Evolutionary conservation across 2,888 invertebrate species (phyloP), one percentile per base, ranked within the genome.

Genomic region (Seira musarum): DNA sequence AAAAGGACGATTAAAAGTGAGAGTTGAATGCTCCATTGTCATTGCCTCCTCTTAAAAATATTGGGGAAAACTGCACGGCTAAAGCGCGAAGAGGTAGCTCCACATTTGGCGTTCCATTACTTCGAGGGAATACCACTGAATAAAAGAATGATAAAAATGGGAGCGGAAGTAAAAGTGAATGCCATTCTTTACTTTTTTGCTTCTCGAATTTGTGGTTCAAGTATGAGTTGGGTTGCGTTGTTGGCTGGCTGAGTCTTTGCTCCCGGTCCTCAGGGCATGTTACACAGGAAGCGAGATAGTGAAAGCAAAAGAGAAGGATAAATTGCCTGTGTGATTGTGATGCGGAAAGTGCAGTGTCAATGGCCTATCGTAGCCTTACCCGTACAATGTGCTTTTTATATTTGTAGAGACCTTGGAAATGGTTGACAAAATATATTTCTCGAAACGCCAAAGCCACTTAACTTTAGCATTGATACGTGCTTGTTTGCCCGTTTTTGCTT

Each of bases 401-500:
- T 8, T 30, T 46, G 60, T 30, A 30, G 65, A 70, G 77, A 77
- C 77, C 57, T 65, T 65, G 70, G 76, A 64, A 70, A 77, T 70
- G 30, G 30, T n/a, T n/a, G n/a, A n/a, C n/a, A n/a, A n/a, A n/a
- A 30, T 30, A 30, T n/a, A 30, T 30, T 8, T 30, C 8, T 30
- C 2, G 57, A 57, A 57, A 57, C 2, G 19, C 10, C 17, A 19
- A 57, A 57, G 57, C 10, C 10, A 19, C 10, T n/a, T 87, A 90
- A 89, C 89, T 84, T 91, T 91, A 83, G 94, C 92, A 88, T 93
- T 93, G 84, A 94, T 90, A 89, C 92, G 89, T 89, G 92, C 92
- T 89, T 93, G 93, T 87, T 92, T 91, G 88, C 94, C 94, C 87
- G 92, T 90, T 89, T 93, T 92, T 81, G 91, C 90, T 87, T 92